phyloP scores from a whole-genome alignment of 2,113 vertebrate genomes.

The Melanocharis versteri region DNA sequence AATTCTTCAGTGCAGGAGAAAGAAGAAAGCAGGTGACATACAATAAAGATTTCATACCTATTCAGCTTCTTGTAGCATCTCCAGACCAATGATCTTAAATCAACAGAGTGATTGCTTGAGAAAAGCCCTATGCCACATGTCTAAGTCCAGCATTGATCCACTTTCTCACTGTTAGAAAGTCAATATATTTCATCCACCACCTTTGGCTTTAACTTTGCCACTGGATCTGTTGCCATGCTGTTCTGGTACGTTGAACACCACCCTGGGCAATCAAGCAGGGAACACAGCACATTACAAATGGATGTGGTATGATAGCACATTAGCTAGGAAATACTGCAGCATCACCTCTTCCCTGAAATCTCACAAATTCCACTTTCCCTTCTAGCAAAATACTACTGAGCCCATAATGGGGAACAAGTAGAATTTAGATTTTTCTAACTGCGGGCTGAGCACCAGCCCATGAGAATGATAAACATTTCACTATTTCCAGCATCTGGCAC shows the following conservation, averaged over 20 bases:
- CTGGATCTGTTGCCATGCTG: background rate
- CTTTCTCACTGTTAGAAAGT: slow-evolving; percentile 23
- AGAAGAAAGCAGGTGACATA: background rate
- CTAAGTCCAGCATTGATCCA: background rate
- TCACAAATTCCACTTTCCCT: background rate
- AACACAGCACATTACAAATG: background rate
- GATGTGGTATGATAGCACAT: background rate
- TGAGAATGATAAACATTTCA: slow-evolving; percentile 23
- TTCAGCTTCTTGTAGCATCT: slow-evolving; percentile 13
- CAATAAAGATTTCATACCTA: background rate
- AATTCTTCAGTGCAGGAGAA: background rate
- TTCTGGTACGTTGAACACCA: background rate
- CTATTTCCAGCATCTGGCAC: background rate
- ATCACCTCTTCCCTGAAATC: background rate
- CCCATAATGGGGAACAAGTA: background rate
- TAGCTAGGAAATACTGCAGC: background rate
- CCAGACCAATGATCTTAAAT: background rate
- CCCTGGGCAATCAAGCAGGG: background rate
- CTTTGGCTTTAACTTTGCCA: slow-evolving; percentile 14
- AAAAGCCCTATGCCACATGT: background rate
- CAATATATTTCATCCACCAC: background rate
- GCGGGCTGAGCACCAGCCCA: background rate
- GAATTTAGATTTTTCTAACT: background rate
- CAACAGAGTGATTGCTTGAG: slow-evolving; percentile 1
- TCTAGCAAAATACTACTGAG: background rate